These are phyloP conservation scores for Bujurquina vittata DNA, from an alignment of 2,113 vertebrate species.

Conservation along the genomic window DNA sequence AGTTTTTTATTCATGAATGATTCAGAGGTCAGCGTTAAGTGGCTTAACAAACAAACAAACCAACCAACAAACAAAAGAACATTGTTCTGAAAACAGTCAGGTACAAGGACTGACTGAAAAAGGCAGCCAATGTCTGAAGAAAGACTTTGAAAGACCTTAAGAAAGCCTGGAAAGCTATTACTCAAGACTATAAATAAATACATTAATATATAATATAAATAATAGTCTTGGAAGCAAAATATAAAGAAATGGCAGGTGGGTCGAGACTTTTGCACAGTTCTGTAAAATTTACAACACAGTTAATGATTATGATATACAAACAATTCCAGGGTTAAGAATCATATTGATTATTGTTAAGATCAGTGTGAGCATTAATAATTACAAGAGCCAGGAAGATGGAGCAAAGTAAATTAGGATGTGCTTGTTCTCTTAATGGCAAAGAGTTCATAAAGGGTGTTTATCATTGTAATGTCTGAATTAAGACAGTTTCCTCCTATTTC, in stretches of 20 bases:
- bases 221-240: neutral
- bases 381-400: neutral
- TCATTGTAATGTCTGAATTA: neutral
- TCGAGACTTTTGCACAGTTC: neutral
- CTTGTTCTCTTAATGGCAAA: neutral
- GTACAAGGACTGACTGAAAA: neutral
- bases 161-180: neutral
- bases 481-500: neutral
- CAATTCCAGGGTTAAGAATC: slow-evolving; percentile 22
- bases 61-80: neutral
- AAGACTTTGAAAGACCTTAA: neutral
- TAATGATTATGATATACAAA: slow-evolving; percentile 8
- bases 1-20: neutral
- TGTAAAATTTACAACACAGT: neutral
- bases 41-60: neutral
- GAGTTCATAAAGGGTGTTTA: neutral
- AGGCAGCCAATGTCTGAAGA: neutral
- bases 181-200: too few relatives aligned
- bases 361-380: neutral
- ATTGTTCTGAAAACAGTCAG: too few relatives aligned
- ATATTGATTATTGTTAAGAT: neutral
- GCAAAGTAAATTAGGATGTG: neutral
- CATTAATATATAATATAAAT: too few relatives aligned
- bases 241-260: neutral
- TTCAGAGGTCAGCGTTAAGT: neutral